Conservation (phyloP, 2,888 invertebrate species). For the Melanotus villosus region DNA sequence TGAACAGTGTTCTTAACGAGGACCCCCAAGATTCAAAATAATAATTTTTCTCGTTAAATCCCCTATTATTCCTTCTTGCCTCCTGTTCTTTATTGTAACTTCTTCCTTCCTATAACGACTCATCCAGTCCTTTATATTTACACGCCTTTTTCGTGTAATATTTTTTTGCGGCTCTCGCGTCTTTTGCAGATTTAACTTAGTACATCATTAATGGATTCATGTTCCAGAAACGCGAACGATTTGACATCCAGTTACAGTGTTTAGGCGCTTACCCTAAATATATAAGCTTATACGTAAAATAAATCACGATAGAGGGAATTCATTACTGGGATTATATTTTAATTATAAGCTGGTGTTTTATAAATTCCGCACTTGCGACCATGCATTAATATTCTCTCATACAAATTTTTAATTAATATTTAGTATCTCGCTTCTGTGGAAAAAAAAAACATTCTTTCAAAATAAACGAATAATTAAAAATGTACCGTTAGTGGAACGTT, state of each 20-base stretch:
- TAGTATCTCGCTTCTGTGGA: background rate
- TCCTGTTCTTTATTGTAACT: conserved; percentile 43
- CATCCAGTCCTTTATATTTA: conserved; percentile 41
- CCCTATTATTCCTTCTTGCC: conserved; percentile 39
- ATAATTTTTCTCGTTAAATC: conserved; percentile 45
- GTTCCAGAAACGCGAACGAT: background rate
- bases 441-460: no score
- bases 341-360: background rate
- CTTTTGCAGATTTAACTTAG: conserved; percentile 17
- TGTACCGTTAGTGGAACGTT: background rate
- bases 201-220: conserved; percentile 19
- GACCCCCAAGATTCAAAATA: conserved; percentile 34
- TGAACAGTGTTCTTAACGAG: conserved; percentile 32
- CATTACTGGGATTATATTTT: conserved; percentile 16
- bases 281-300: background rate
- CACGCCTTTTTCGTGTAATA: conserved; percentile 48
- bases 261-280: background rate
- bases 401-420: conserved; percentile 11
- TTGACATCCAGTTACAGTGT: background rate
- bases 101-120: conserved; percentile 45
- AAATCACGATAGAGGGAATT: conserved; percentile 5
- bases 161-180: conserved; percentile 38
- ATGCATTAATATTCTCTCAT: background rate
- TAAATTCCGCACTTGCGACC: background rate
- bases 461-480: background rate